Evolutionary conservation across 2,113 vertebrate genomes (phyloP).

Genomic region (Thymallus thymallus): DNA sequence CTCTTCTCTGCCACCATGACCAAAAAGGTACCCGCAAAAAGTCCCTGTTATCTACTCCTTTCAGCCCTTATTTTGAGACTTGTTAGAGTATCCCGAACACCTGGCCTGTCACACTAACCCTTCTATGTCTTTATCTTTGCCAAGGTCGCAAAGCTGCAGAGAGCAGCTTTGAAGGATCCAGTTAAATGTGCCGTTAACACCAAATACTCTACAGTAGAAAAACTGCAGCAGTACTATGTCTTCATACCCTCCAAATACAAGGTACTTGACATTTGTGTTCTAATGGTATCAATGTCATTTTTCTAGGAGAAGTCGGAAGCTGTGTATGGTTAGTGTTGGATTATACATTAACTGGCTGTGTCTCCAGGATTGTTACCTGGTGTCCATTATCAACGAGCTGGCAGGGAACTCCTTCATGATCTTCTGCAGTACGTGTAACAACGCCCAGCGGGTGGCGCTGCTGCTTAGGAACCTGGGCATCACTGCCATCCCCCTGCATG

Average conservation of each 20-base stretch:
- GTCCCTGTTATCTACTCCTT: too few relatives aligned
- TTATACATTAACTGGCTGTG: conserved; percentile 7
- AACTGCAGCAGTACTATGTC: conserved; percentile 95
- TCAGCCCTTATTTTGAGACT: background rate
- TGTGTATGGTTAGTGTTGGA: background rate
- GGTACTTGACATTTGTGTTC: conserved; percentile 65
- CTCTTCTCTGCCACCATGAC: conserved; percentile 99
- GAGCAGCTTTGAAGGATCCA: conserved; percentile 92
- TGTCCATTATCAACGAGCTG: conserved; percentile 94
- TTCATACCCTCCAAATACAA: conserved; percentile 98
- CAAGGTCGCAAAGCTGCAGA: conserved; percentile 95
- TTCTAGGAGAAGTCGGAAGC: background rate
- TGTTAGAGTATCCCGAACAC: background rate
- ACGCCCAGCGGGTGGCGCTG: conserved; percentile 90
- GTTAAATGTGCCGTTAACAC: conserved; percentile 95
- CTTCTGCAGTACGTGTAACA: conserved; percentile 96
- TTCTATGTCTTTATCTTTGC: background rate
- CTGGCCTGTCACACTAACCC: background rate
- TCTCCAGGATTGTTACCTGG: conserved; percentile 91
- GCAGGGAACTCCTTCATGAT: conserved; percentile 98
- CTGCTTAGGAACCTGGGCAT: conserved; percentile 93
- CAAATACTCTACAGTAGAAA: conserved; percentile 96
- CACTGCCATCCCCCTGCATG: conserved; percentile 94
- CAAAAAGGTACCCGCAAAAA: conserved; percentile 87
- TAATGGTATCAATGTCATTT: background rate